Conservation (phyloP, 2,797 vertebrate species). For the Cheirogaleus major region DNA sequence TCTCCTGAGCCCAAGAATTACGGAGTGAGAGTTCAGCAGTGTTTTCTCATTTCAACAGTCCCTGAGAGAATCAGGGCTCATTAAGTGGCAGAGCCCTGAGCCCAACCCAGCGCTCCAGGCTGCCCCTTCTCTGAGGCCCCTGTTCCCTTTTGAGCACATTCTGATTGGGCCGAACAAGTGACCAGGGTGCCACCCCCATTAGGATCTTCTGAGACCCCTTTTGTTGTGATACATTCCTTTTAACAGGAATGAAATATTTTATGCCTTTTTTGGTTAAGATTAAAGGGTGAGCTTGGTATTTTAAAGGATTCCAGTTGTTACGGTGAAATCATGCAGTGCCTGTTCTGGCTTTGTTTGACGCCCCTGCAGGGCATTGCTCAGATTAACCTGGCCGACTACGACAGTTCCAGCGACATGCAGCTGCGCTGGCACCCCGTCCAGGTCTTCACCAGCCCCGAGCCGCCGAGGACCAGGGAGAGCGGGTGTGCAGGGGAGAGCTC, state of each 20-base stretch:
- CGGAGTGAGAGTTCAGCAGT: neutral
- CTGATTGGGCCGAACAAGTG: neutral
- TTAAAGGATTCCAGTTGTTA: neutral
- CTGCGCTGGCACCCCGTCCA: conserved; percentile 94
- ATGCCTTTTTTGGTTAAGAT: neutral
- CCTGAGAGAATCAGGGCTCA: neutral
- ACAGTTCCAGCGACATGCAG: conserved; percentile 91
- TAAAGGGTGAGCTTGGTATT: neutral
- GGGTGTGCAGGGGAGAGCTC: conserved; percentile 76
- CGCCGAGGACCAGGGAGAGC: conserved; percentile 82
- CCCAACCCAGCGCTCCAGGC: neutral
- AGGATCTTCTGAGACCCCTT: neutral
- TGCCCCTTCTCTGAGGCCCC: neutral
- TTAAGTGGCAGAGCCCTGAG: neutral
- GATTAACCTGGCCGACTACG: conserved; percentile 90
- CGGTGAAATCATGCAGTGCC: neutral
- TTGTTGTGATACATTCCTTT: neutral
- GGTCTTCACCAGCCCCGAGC: conserved; percentile 88
- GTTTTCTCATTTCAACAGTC: neutral
- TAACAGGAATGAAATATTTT: neutral
- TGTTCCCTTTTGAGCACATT: neutral
- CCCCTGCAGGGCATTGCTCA: conserved; percentile 92
- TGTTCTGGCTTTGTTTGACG: neutral
- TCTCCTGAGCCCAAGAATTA: neutral
- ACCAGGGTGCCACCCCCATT: neutral